Evolutionary conservation across 2,888 invertebrate species (phyloP).

Genomic region (Dryomyza anilis): DNA sequence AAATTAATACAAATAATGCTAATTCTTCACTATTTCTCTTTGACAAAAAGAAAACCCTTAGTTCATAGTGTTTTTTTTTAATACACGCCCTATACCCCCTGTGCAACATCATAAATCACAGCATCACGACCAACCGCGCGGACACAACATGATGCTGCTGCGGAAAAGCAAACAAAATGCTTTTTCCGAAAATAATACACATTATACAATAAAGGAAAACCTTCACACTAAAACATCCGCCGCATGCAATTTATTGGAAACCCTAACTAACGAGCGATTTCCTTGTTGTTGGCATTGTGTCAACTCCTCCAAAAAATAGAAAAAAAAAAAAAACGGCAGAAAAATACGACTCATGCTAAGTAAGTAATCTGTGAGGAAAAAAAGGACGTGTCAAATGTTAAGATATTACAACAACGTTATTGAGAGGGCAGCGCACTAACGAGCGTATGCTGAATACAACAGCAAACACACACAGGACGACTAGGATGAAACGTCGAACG

Average conservation of each 20-base stretch:
- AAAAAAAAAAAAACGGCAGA: slow-evolving; percentile 23
- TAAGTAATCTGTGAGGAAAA: slow-evolving; percentile 42
- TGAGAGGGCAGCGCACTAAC: not conserved
- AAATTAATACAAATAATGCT: too few species aligned
- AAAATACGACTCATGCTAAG: slow-evolving; percentile 35
- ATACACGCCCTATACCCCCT: too few species aligned
- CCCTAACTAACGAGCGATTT: slow-evolving; percentile 39
- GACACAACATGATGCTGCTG: not conserved
- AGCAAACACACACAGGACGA: too few species aligned
- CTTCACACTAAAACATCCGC: not conserved
- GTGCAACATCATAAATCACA: not conserved
- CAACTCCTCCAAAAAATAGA: not conserved
- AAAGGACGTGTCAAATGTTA: slow-evolving; percentile 59
- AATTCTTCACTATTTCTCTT: too few species aligned
- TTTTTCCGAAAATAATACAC: not conserved
- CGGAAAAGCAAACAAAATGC: not conserved
- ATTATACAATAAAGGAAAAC: too few species aligned
- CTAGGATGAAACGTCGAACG: slow-evolving; percentile 12
- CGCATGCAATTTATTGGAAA: slow-evolving; percentile 21
- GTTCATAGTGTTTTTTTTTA: too few species aligned
- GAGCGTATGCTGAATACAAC: not conserved
- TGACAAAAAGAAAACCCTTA: too few species aligned
- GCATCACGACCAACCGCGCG: not conserved
- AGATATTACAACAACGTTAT: slow-evolving; percentile 45
- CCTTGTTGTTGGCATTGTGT: slow-evolving; percentile 23